Base-by-base conservation (phyloP, 1,140 invertebrate genomes). In the Tetranychus urticae region DNA sequence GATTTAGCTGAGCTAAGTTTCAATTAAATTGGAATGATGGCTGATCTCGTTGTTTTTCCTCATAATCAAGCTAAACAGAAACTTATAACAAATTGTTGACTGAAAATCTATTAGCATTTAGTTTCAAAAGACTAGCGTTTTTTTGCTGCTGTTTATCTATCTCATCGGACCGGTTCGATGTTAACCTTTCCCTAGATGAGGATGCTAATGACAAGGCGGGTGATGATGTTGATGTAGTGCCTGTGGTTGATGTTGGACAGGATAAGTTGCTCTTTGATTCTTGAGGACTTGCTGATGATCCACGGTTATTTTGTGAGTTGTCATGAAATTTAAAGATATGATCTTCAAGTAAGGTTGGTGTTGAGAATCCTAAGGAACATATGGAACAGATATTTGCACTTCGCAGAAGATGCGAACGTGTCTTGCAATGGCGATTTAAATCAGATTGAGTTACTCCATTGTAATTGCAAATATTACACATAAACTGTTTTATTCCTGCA, bases 391-490 rank as follows among this genome's bases (percentile, higher is more conserved):
- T 69, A 47, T 73, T 72, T 2, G 59, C 58, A 48, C 62, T 61
- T 50, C 71, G 69, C 10, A 10, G 66, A 61, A 74, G 66, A 62
- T 77, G 75, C 35, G 74, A 72, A 66, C 74, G 72, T 13, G 74
- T 76, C 63, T 76, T 76, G 64, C 71, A 71, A 67, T 77, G 75
- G n/a, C 75, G 68, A 63, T 76, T 77, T 23, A 77, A 67, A 63
- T 77, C 75, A 7, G 75, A 76, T 66, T 76, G 75, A 0, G 75
- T 77, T 10, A 77, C 75, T 48, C 75, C 74, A 66, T 75, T 74
- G 64, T 77, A 77, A 65, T 76, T 76, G 60, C 75, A 77, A 39
- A 75, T 65, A 39, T 72, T 69, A 64, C 75, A 77, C 62, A 73
- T 71, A 65, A 73, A 75, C 58, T 75, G 70, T 56, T 74, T 71